Conservation (phyloP, 2,888 invertebrate species). For the Spilosoma lubricipeda region DNA sequence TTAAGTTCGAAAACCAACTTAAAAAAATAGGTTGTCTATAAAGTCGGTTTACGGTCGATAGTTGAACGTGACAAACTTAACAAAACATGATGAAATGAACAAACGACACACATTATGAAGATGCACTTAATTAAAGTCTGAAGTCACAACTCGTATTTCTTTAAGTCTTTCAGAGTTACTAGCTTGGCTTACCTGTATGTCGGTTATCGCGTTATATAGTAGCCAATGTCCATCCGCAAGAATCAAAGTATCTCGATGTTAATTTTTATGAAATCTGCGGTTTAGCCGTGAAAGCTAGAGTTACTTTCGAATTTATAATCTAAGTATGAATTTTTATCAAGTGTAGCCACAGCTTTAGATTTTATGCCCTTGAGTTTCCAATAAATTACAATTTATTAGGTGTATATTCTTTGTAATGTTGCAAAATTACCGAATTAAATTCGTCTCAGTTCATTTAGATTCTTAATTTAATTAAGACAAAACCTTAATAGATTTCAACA, state of each 20-base stretch:
- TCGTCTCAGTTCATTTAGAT: slow-evolving; percentile 2
- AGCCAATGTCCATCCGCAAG: no score
- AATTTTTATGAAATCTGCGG: neutral
- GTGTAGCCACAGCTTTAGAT: neutral
- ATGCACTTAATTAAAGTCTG: neutral
- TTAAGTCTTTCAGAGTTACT: neutral
- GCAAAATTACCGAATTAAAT: slow-evolving; percentile 17
- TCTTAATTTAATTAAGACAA: slow-evolving; percentile 5
- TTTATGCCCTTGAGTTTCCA: slow-evolving; percentile 15
- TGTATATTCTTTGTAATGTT: slow-evolving; percentile 15
- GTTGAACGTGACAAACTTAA: no score
- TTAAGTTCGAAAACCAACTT: neutral
- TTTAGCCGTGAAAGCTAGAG: no score
- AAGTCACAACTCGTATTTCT: neutral
- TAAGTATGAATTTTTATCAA: slow-evolving; percentile 7
- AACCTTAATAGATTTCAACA: neutral
- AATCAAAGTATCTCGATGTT: no score
- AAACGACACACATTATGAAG: neutral
- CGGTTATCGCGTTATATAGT: no score
- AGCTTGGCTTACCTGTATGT: no score
- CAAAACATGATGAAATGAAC: no score
- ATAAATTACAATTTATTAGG: slow-evolving; percentile 11
- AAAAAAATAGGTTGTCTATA: no score
- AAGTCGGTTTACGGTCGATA: no score
- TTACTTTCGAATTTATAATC: no score